These are phyloP conservation scores for Cantharis rustica DNA, from an alignment of 2,888 invertebrate species.

Conservation along the genomic window DNA sequence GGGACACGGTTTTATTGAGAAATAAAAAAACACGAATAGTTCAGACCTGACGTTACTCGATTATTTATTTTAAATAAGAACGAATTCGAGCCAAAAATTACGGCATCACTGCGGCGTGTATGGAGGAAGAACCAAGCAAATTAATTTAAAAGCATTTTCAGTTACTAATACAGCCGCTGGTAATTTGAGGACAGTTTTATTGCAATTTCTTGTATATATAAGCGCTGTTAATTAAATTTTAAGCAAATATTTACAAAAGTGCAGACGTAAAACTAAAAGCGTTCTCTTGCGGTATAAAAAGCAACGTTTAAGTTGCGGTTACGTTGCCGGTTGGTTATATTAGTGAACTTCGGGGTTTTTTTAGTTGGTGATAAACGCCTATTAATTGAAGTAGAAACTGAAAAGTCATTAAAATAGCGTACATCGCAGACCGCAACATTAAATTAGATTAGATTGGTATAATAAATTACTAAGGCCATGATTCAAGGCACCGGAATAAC, in stretches of 20 bases:
- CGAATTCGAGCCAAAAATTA: neutral
- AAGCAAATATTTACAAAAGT: constrained; percentile 4
- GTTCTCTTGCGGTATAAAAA: neutral
- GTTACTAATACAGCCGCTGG: neutral
- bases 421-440: constrained; percentile 44
- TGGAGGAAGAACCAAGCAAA: neutral
- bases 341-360: constrained; percentile 3
- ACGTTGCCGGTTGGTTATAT: neutral
- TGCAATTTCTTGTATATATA: neutral
- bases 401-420: constrained; percentile 48
- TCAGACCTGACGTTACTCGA: neutral
- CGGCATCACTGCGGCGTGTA: neutral
- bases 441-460: constrained; percentile 49
- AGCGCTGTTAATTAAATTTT: neutral
- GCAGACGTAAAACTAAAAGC: neutral
- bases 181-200: neutral
- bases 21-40: neutral
- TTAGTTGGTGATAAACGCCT: constrained; percentile 27
- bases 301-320: neutral
- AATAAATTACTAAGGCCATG: constrained; percentile 48
- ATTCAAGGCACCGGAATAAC: constrained; percentile 50
- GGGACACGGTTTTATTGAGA: neutral
- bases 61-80: neutral
- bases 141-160: neutral
- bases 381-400: constrained; percentile 35